These are phyloP conservation scores for Aleiodes sp. DNA, from an alignment of 1,140 invertebrate genomes.

Conservation along the genomic window DNA sequence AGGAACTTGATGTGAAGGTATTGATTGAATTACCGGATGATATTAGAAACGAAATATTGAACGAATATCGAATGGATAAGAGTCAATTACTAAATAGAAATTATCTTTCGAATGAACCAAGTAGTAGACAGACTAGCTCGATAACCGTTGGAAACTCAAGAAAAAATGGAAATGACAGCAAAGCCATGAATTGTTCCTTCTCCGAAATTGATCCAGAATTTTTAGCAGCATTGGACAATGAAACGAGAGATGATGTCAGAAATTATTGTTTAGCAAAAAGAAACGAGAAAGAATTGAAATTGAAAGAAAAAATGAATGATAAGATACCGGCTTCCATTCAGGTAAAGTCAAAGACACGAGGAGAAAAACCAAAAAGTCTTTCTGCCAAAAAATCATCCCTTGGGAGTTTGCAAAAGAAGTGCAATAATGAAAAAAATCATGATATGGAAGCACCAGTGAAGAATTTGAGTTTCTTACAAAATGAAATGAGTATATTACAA, in stretches of 20 bases:
- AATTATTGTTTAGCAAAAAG: conserved; percentile 67
- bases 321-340: neutral
- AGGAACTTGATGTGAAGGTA: conserved; percentile 68
- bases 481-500: conserved; percentile 19
- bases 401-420: too few relatives aligned
- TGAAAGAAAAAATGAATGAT: conserved; percentile 51
- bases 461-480: conserved; percentile 30
- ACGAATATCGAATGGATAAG: conserved; percentile 62
- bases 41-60: conserved; percentile 71
- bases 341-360: neutral
- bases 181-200: conserved; percentile 49
- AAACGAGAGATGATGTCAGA: conserved; percentile 64
- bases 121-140: too few relatives aligned
- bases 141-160: neutral
- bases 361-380: neutral
- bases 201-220: conserved; percentile 65
- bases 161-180: conserved; percentile 16
- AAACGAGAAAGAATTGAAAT: conserved; percentile 65
- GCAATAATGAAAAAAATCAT: neutral
- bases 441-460: neutral
- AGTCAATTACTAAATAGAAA: conserved; percentile 19
- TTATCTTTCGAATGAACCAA: too few relatives aligned
- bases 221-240: conserved; percentile 66
- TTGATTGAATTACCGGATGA: conserved; percentile 71
- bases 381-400: neutral